These are phyloP conservation scores for Procambarus clarkii DNA, from an alignment of 1,140 invertebrate species.

Conservation along the genomic window DNA sequence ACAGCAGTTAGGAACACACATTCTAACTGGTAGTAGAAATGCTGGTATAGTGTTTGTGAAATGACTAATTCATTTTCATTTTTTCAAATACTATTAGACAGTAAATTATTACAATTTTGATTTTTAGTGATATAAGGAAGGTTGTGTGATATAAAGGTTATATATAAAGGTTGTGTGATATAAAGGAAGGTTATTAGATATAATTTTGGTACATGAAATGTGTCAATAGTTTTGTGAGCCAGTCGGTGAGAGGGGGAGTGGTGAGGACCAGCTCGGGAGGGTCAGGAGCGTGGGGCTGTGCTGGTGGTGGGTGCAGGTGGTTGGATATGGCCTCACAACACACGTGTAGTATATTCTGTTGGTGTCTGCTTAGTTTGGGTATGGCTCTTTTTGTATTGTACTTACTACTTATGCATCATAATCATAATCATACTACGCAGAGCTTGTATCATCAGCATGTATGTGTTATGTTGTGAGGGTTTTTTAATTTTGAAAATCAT, in stretches of 20 bases:
- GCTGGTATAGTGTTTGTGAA: too few species aligned
- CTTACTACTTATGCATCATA: slow-evolving; percentile 67
- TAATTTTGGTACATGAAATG: slow-evolving; percentile 23
- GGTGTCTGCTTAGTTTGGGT: slow-evolving; percentile 62
- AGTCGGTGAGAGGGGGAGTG: slow-evolving; percentile 47
- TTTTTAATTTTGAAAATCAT: slow-evolving; percentile 38
- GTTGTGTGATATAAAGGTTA: too few species aligned
- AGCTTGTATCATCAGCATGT: slow-evolving; percentile 67
- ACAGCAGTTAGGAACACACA: too few species aligned
- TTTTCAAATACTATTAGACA: too few species aligned
- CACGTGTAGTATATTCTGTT: slow-evolving; percentile 62
- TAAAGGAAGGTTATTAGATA: slow-evolving; percentile 20
- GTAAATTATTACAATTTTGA: too few species aligned
- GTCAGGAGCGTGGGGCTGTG: slow-evolving; percentile 58
- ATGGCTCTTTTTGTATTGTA: slow-evolving; percentile 56
- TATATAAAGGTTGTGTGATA: too few species aligned
- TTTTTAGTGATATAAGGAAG: too few species aligned
- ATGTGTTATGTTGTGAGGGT: slow-evolving; percentile 65
- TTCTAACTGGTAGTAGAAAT: too few species aligned
- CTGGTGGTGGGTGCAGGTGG: slow-evolving; percentile 68
- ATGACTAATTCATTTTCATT: too few species aligned
- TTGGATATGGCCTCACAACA: slow-evolving; percentile 28
- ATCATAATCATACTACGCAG: slow-evolving; percentile 63
- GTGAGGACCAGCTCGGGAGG: slow-evolving; percentile 42
- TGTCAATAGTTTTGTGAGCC: slow-evolving; percentile 26